Conservation (phyloP, 2,113 vertebrate species). For the Cygnus atratus region DNA sequence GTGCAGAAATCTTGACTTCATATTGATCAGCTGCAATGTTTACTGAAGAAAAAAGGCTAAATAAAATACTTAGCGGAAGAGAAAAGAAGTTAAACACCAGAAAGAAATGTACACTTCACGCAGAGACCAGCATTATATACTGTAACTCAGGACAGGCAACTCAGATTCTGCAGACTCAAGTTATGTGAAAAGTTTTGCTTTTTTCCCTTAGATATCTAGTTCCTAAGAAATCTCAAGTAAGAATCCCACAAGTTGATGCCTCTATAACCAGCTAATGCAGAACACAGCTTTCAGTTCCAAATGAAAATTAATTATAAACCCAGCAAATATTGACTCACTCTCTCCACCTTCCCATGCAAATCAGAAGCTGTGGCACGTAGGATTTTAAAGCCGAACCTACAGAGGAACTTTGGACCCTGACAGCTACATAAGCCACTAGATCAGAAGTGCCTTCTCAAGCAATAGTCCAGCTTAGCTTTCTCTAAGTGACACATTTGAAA, state of each 20-base stretch:
- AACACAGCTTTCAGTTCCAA: not conserved
- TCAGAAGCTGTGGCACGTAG: not conserved
- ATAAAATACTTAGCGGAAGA: not conserved
- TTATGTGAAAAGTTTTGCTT: not conserved
- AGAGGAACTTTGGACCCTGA: not conserved
- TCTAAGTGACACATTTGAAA: constrained; percentile 13
- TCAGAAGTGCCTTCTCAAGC: not conserved
- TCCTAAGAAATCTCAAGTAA: not conserved
- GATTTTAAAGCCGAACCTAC: not conserved
- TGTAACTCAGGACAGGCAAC: not conserved
- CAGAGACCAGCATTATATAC: not conserved
- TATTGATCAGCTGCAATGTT: not conserved
- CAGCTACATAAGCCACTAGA: not conserved
- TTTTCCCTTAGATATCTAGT: not conserved
- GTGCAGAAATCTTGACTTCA: not conserved
- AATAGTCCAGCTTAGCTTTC: not conserved
- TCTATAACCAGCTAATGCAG: not conserved
- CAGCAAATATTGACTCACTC: not conserved
- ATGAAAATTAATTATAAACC: not conserved
- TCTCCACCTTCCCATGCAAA: not conserved
- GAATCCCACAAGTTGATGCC: not conserved
- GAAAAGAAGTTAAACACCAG: not conserved
- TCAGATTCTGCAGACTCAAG: not conserved
- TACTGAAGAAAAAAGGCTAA: not conserved
- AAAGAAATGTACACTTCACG: not conserved